Conservation (phyloP, 92 coral and sea anemone genomes). For the Actinernus sp. region DNA sequence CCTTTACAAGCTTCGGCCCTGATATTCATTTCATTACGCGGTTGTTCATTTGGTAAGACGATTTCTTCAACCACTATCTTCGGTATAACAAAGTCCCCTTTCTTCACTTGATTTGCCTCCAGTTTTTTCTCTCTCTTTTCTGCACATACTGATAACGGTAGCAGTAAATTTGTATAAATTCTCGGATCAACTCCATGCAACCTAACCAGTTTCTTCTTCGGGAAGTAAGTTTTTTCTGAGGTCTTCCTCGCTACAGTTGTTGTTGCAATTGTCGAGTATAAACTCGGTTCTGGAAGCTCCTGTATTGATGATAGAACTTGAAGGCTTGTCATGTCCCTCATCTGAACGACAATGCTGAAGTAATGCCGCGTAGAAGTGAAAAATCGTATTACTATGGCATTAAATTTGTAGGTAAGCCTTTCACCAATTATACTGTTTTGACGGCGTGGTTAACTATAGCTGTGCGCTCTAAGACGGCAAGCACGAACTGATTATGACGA, state of each 20-base stretch:
- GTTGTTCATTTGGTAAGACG: constrained; percentile 34
- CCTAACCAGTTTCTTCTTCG: constrained; percentile 77
- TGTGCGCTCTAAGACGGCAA: no score
- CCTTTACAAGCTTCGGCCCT: constrained; percentile 21
- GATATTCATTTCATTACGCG: constrained; percentile 4
- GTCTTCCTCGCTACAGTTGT: constrained; percentile 18
- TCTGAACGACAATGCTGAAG: no score
- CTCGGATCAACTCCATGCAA: constrained; percentile 31
- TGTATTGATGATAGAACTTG: constrained; percentile 24
- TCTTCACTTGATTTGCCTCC: constrained; percentile 17
- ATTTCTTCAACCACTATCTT: constrained; percentile 65
- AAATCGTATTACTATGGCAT: no score
- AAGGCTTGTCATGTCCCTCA: constrained; percentile 33
- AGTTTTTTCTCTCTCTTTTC: background rate
- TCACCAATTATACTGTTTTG: no score
- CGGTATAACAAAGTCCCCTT: constrained; percentile 42
- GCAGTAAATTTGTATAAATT: background rate
- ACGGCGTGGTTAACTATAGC: no score
- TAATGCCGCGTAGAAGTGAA: no score
- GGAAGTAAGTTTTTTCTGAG: constrained; percentile 28
- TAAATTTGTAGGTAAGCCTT: no score
- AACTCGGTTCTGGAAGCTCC: constrained; percentile 33
- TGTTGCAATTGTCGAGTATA: constrained; percentile 5
- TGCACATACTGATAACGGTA: constrained; percentile 16
- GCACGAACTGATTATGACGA: no score